These are phyloP conservation scores for Hassar affinis DNA, from an alignment of 2,113 vertebrate species.

Conservation along the genomic window DNA sequence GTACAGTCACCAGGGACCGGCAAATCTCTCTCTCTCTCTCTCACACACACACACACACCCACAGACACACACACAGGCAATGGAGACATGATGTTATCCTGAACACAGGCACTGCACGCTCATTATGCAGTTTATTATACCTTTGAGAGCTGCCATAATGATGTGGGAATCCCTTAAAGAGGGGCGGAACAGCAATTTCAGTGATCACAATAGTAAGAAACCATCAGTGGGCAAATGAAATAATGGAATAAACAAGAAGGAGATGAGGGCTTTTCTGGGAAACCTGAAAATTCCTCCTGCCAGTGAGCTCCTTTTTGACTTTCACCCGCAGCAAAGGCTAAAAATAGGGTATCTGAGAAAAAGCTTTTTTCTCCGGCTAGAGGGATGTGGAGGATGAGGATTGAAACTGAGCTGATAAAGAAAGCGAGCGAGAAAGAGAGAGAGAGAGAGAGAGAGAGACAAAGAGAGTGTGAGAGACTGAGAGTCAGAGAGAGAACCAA, in stretches of 20 bases:
- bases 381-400: constrained; percentile 31
- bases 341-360: constrained; percentile 49
- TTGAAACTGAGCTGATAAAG: constrained; percentile 41
- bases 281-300: constrained; percentile 47
- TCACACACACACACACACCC: background rate
- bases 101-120: background rate
- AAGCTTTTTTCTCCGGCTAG: background rate
- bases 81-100: background rate
- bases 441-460: constrained; percentile 30
- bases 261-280: constrained; percentile 46
- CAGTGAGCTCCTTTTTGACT: constrained; percentile 30
- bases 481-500: too few species aligned
- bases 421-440: constrained; percentile 23
- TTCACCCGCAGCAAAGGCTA: constrained; percentile 37
- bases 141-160: constrained; percentile 13
- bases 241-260: constrained; percentile 16
- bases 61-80: background rate
- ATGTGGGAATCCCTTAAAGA: constrained; percentile 47
- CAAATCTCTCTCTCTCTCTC: background rate
- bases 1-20: background rate
- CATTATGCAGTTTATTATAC: constrained; percentile 32
- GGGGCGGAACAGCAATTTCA: constrained; percentile 18
- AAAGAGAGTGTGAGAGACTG: too few species aligned
- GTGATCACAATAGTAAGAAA: constrained; percentile 34
- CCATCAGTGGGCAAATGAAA: constrained; percentile 36